Conservation (phyloP, 2,113 vertebrate genomes). For the Nicator chloris region DNA sequence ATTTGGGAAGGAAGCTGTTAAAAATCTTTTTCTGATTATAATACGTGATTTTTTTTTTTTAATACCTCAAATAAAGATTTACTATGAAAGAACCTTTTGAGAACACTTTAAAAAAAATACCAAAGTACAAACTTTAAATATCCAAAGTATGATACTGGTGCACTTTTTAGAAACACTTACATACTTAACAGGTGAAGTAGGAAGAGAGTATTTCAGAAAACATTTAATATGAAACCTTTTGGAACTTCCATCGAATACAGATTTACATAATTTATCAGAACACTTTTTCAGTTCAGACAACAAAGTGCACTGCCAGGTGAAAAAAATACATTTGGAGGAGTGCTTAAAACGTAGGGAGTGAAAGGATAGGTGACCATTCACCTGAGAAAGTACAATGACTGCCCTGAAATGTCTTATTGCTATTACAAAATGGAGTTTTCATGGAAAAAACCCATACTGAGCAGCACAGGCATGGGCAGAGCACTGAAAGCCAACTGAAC, state of each 20-base stretch:
- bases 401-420: conserved; percentile 66
- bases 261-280: conserved; percentile 57
- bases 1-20: conserved; percentile 17
- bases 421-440: conserved; percentile 50
- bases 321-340: conserved; percentile 47
- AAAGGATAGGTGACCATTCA: conserved; percentile 37
- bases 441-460: conserved; percentile 24
- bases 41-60: neutral
- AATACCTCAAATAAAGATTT: conserved; percentile 11
- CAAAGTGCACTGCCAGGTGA: conserved; percentile 31
- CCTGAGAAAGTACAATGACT: conserved; percentile 49
- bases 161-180: conserved; percentile 31
- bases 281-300: conserved; percentile 50
- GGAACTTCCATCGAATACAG: conserved; percentile 54
- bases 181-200: conserved; percentile 52
- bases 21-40: neutral
- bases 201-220: conserved; percentile 59
- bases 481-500: conserved; percentile 45
- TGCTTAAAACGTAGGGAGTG: neutral
- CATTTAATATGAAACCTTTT: conserved; percentile 64
- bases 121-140: conserved; percentile 23
- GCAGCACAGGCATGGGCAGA: conserved; percentile 40
- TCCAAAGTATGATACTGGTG: conserved; percentile 1
- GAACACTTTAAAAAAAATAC: conserved; percentile 16
- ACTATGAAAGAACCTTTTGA: neutral